Conservation (phyloP, 2,888 invertebrate species). For the Julus scandinavius region DNA sequence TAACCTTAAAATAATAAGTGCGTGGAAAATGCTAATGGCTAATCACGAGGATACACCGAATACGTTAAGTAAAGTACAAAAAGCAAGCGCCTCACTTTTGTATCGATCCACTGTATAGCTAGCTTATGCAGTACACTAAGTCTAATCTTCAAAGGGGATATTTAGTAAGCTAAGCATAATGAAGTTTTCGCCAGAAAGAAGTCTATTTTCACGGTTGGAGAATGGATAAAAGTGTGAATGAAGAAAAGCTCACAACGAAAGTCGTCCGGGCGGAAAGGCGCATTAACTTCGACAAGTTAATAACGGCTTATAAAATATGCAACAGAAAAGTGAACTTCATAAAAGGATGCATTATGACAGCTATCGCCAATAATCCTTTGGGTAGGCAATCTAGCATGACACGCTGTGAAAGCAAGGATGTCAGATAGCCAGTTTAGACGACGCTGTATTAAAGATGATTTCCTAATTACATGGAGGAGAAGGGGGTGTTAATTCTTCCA, state of each 20-base stretch:
- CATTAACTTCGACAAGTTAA: slow-evolving; percentile 39
- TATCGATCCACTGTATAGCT: neutral
- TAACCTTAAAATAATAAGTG: slow-evolving; percentile 35
- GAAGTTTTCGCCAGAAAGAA: slow-evolving; percentile 34
- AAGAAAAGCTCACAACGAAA: neutral
- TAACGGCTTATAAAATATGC: slow-evolving; percentile 27
- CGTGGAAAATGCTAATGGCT: slow-evolving; percentile 39
- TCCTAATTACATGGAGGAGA: neutral
- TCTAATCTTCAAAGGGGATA: neutral
- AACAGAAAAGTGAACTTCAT: slow-evolving; percentile 20
- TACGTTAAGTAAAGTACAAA: slow-evolving; percentile 3
- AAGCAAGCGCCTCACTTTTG: neutral
- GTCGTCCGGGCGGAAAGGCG: slow-evolving; percentile 28
- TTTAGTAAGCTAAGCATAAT: slow-evolving; percentile 24
- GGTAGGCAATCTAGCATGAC: slow-evolving; percentile 5
- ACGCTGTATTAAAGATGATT: slow-evolving; percentile 12
- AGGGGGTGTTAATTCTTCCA: too few relatives aligned
- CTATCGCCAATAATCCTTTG: slow-evolving; percentile 31
- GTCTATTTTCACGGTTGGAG: slow-evolving; percentile 15
- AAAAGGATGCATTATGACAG: slow-evolving; percentile 39
- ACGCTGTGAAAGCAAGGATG: neutral
- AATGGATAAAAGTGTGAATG: neutral
- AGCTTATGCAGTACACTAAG: neutral
- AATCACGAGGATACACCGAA: neutral
- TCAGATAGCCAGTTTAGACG: slow-evolving; percentile 13